Evolutionary conservation across 1,140 invertebrate species (phyloP).

Genomic region (Scaptodrosophila lebanonensis): DNA sequence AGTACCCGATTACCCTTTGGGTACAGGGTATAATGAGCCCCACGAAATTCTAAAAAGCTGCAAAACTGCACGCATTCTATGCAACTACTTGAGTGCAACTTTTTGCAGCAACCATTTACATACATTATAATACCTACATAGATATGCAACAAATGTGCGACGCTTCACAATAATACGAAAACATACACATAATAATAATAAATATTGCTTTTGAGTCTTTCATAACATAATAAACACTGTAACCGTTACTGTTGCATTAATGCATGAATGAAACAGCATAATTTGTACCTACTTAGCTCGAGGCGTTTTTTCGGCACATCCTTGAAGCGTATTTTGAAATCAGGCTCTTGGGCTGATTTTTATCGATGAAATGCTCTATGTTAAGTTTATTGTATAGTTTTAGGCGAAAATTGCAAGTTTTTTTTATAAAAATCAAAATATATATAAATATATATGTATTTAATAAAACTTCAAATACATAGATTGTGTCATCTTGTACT

Average conservation of each 20-base stretch:
- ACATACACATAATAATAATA: conserved; percentile 22
- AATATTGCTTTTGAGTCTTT: conserved; percentile 72
- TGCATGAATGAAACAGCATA: background rate
- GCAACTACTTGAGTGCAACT: conserved; percentile 27
- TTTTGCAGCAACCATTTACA: conserved; percentile 22
- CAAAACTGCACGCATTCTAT: too few species aligned
- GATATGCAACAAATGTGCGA: conserved; percentile 17
- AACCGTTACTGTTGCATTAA: too few species aligned
- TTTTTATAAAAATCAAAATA: conserved; percentile 38
- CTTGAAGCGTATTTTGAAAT: conserved; percentile 11
- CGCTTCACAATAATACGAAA: conserved; percentile 21
- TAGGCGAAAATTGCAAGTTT: conserved; percentile 60
- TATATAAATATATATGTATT: conserved; percentile 31
- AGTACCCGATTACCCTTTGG: too few species aligned
- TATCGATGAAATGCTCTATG: conserved; percentile 57
- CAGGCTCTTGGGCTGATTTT: conserved; percentile 23
- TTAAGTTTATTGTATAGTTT: conserved; percentile 75
- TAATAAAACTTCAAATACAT: conserved; percentile 58
- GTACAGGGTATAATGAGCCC: conserved; percentile 4
- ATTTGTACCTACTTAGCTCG: background rate
- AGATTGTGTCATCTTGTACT: too few species aligned
- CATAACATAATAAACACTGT: too few species aligned
- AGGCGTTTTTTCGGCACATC: too few species aligned
- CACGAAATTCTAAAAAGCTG: conserved; percentile 25
- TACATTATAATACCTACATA: conserved; percentile 12